These are phyloP conservation scores for Epinephelus awoara DNA, from an alignment of 2,797 vertebrate genomes.

Conservation along the genomic window DNA sequence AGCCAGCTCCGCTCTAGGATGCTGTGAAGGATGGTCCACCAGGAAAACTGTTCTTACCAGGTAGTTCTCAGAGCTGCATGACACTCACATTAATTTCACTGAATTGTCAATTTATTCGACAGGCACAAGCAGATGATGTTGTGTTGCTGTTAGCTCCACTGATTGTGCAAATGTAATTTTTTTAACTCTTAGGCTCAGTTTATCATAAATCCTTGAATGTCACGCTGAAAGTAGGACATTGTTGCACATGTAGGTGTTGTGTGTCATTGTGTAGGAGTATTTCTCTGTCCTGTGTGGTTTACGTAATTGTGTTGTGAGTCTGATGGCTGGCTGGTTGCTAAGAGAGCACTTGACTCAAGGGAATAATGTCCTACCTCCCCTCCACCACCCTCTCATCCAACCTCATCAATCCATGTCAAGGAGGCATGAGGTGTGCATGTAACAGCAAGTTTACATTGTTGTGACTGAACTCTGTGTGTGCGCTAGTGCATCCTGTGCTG, in stretches of 20 bases:
- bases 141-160: not conserved
- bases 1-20: constrained; percentile 87
- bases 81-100: constrained; percentile 4
- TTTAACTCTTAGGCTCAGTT: constrained; percentile 17
- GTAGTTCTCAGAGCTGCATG: constrained; percentile 76
- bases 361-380: constrained; percentile 74
- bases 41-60: constrained; percentile 97
- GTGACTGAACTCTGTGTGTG: constrained; percentile 13
- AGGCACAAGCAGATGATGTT: not conserved
- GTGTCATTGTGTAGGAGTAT: constrained; percentile 36
- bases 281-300: constrained; percentile 40
- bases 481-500: not conserved
- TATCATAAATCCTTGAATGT: constrained; percentile 7
- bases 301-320: constrained; percentile 70
- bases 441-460: constrained; percentile 37
- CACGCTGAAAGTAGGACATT: constrained; percentile 18
- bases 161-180: not conserved
- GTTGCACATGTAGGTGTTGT: constrained; percentile 22
- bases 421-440: constrained; percentile 40
- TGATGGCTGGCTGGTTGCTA: constrained; percentile 73
- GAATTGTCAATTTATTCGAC: not conserved
- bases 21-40: constrained; percentile 96
- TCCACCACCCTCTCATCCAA: constrained; percentile 45
- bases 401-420: constrained; percentile 61
- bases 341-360: constrained; percentile 74